Evolutionary conservation across 1,140 invertebrate species (phyloP).

Genomic region (Hyposmocoma kahamanoa): DNA sequence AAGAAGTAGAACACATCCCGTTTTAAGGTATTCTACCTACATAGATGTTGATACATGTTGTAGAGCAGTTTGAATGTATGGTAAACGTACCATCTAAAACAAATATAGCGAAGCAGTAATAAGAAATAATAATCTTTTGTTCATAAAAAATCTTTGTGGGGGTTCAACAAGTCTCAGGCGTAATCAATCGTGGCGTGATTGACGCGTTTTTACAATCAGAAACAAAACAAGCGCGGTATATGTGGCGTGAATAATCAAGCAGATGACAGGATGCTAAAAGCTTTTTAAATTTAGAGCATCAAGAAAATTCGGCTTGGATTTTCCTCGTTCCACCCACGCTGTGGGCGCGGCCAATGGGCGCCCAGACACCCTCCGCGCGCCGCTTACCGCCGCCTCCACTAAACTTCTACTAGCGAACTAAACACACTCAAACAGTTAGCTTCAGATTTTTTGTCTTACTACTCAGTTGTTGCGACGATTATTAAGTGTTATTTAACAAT

Average conservation of each 20-base stretch:
- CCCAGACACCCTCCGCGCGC: slow-evolving; percentile 25
- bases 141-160: not conserved
- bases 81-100: no score
- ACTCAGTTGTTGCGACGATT: slow-evolving; percentile 1
- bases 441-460: not conserved
- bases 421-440: slow-evolving; percentile 15
- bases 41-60: no score
- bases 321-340: slow-evolving; percentile 46
- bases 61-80: no score
- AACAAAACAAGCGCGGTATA: slow-evolving; percentile 24
- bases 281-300: slow-evolving; percentile 45
- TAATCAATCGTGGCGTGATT: slow-evolving; percentile 38
- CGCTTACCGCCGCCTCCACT: slow-evolving; percentile 19
- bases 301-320: slow-evolving; percentile 47
- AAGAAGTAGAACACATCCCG: no score
- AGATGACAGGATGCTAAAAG: slow-evolving; percentile 59
- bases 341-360: slow-evolving; percentile 59
- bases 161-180: slow-evolving; percentile 27
- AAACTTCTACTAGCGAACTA: slow-evolving; percentile 16
- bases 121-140: not conserved
- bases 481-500: no score
- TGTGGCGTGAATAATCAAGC: slow-evolving; percentile 33
- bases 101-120: no score
- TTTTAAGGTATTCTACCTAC: no score
- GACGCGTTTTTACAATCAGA: slow-evolving; percentile 30